phyloP scores from a whole-genome alignment of 2,888 invertebrate species.

The Trissonchulus sp. region DNA sequence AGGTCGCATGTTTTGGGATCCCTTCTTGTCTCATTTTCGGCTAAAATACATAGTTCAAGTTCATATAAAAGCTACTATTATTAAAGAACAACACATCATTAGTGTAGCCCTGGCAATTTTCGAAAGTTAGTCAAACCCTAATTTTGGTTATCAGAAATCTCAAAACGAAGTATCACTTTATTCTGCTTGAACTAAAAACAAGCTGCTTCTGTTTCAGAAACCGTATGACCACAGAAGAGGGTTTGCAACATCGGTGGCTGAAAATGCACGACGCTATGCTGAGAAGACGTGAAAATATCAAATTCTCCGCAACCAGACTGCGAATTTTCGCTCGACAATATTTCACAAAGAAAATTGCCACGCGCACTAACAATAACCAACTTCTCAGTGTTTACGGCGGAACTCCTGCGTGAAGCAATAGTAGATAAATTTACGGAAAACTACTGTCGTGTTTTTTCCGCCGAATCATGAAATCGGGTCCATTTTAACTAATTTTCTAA shows the following conservation, averaged over 20 bases:
- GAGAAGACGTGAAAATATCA: constrained; percentile 68
- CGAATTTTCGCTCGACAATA: constrained; percentile 28
- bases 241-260: constrained; percentile 91
- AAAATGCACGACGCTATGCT: constrained; percentile 85
- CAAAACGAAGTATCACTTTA: too few relatives aligned
- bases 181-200: too few relatives aligned
- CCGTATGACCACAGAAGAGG: constrained; percentile 78
- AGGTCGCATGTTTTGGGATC: too few relatives aligned
- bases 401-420: neutral
- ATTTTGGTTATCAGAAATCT: too few relatives aligned
- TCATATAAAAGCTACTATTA: too few relatives aligned
- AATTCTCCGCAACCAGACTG: constrained; percentile 42
- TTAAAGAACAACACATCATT: too few relatives aligned
- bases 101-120: too few relatives aligned
- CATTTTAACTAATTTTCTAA: too few relatives aligned
- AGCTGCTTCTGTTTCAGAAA: constrained; percentile 28
- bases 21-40: too few relatives aligned
- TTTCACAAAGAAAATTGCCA: neutral
- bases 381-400: constrained; percentile 24
- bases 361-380: constrained; percentile 25
- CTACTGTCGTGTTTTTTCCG: constrained; percentile 24
- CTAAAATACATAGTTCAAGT: too few relatives aligned
- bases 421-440: too few relatives aligned
- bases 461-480: neutral
- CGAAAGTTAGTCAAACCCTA: too few relatives aligned